A percentile compares a stretch with the other conserved stretches of the same genome.
phyloP scores from a whole-genome alignment of 2,113 vertebrate species.

The Pelecanus crispus region DNA sequence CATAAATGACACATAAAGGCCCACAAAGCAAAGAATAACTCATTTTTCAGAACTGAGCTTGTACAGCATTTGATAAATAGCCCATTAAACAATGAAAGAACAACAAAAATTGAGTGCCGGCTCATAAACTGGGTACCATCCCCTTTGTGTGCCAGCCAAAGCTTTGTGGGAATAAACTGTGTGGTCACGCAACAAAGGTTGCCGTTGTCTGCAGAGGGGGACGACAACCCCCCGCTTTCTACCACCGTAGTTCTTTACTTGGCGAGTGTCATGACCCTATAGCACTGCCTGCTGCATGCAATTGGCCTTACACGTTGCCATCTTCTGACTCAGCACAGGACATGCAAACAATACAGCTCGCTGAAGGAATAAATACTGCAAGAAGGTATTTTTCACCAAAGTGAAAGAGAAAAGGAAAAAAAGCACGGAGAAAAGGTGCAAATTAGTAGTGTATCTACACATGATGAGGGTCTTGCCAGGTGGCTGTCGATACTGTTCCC shows the following conservation, averaged over 20 bases:
- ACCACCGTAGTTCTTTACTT: neutral
- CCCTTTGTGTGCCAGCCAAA: rapidly evolving
- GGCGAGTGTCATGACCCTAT: rapidly evolving
- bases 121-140: neutral
- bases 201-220: rapidly evolving
- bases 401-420: neutral
- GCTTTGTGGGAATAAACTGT: neutral
- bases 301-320: neutral
- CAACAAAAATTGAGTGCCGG: neutral
- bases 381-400: neutral
- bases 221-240: neutral
- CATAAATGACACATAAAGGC: neutral
- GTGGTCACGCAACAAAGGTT: rapidly evolving
- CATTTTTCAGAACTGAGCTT: neutral
- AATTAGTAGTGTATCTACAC: rapidly evolving
- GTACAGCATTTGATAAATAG: neutral
- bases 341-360: rapidly evolving
- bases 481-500: neutral
- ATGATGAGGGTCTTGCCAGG: neutral
- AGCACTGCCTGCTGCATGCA: neutral
- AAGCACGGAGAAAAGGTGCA: neutral
- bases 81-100: neutral
- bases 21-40: neutral
- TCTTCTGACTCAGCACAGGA: neutral
- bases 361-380: neutral